A percentile compares a stretch with the other conserved stretches of the same genome.
Conservation (phyloP, 2,888 invertebrate genomes). For the Ectemnius continuus region DNA sequence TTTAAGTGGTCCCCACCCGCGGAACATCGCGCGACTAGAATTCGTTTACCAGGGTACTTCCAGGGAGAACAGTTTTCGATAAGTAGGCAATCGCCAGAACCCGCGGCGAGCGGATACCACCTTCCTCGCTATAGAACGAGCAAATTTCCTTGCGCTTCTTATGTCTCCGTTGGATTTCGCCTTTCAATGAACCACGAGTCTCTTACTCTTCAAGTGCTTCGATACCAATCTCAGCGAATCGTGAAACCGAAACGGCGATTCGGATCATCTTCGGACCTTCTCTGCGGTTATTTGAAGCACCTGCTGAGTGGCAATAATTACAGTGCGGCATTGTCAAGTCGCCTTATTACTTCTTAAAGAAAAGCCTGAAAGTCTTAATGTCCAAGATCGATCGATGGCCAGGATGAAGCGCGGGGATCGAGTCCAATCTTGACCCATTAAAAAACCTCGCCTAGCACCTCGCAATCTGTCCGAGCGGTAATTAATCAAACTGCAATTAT, state of each 20-base stretch:
- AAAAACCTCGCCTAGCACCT: constrained; percentile 12
- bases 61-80: constrained; percentile 9
- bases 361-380: background rate
- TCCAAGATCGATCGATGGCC: background rate
- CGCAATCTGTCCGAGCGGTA: constrained; percentile 50
- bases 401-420: background rate
- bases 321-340: background rate
- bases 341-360: constrained; percentile 1
- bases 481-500: constrained; percentile 62
- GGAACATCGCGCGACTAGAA: constrained; percentile 1
- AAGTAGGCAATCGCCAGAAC: constrained; percentile 6
- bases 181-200: background rate
- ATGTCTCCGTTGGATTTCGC: background rate
- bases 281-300: background rate
- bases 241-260: constrained; percentile 10
- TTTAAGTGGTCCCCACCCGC: background rate
- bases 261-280: constrained; percentile 1
- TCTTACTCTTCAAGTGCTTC: background rate
- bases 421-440: background rate
- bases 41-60: constrained; percentile 1
- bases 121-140: background rate
- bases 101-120: background rate
- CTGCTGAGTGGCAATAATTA: constrained; percentile 6
- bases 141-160: background rate
- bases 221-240: background rate